phyloP scores from a whole-genome alignment of 2,797 vertebrate genomes.

The Stomatorhinus walkeri region DNA sequence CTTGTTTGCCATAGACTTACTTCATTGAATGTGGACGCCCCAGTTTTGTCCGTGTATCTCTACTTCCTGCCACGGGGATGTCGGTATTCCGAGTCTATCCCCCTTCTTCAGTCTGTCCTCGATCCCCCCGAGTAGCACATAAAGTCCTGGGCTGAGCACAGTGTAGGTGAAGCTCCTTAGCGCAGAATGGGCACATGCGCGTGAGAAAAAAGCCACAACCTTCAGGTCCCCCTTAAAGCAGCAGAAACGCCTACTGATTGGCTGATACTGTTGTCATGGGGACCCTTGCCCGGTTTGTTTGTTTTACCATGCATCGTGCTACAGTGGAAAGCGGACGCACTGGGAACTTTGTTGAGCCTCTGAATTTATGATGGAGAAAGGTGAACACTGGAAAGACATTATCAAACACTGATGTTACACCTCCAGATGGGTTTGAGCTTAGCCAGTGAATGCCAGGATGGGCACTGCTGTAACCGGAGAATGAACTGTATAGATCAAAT shows the following conservation, averaged over 20 bases:
- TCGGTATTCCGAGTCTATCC: not conserved
- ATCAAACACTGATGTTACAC: not conserved
- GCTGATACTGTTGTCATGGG: not conserved
- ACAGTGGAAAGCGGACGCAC: not conserved
- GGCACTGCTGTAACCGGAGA: not conserved
- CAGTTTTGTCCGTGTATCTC: not conserved
- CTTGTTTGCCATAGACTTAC: not conserved
- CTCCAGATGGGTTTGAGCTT: not conserved
- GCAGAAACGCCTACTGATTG: not conserved
- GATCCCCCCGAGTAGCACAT: not conserved
- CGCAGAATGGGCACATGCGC: not conserved
- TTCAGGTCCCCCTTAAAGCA: not conserved
- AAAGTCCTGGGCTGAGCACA: not conserved
- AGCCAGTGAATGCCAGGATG: not conserved
- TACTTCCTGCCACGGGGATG: not conserved
- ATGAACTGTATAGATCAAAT: not conserved
- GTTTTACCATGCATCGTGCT: not conserved
- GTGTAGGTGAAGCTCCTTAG: not conserved
- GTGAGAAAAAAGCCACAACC: not conserved
- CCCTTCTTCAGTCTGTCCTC: not conserved
- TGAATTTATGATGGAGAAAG: not conserved
- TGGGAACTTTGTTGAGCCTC: not conserved
- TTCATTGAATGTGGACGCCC: not conserved
- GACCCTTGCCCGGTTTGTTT: not conserved
- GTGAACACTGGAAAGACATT: not conserved